These are phyloP conservation scores for Amiota mariae DNA, from an alignment of 2,888 invertebrate genomes.

Conservation along the genomic window DNA sequence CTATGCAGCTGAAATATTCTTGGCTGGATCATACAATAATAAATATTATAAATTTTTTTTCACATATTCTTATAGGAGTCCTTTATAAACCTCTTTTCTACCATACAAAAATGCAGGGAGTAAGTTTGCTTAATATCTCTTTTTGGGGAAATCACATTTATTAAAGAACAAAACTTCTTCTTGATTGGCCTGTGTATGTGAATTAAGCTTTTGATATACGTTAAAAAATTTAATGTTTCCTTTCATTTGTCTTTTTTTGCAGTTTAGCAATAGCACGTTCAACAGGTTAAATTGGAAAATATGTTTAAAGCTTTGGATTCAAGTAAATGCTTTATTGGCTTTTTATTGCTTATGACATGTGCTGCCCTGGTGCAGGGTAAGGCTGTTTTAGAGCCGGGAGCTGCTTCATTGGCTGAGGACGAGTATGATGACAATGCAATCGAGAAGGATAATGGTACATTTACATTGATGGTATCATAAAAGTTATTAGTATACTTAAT, in stretches of 20 bases:
- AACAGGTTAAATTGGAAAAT: conserved; percentile 13
- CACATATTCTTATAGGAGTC: too few relatives aligned
- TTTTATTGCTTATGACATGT: conserved; percentile 58
- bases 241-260: conserved; percentile 31
- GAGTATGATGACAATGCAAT: conserved; percentile 54
- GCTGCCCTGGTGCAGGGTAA: conserved; percentile 52
- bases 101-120: too few relatives aligned
- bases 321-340: conserved; percentile 49
- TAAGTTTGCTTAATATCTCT: too few relatives aligned
- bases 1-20: too few relatives aligned
- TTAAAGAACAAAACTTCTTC: neutral
- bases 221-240: neutral
- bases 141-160: too few relatives aligned
- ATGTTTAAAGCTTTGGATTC: conserved; percentile 27
- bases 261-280: conserved; percentile 25
- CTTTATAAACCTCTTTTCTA: too few relatives aligned
- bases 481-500: neutral
- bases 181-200: too few relatives aligned
- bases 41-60: too few relatives aligned
- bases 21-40: too few relatives aligned
- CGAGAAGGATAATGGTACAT: conserved; percentile 52
- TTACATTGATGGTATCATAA: neutral
- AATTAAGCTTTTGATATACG: too few relatives aligned
- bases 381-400: conserved; percentile 45
- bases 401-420: conserved; percentile 38